A percentile compares a stretch with the other conserved stretches of the same genome.
These are phyloP conservation scores for Connochaetes taurinus DNA, from an alignment of 2,113 vertebrate genomes.

Conservation along the genomic window DNA sequence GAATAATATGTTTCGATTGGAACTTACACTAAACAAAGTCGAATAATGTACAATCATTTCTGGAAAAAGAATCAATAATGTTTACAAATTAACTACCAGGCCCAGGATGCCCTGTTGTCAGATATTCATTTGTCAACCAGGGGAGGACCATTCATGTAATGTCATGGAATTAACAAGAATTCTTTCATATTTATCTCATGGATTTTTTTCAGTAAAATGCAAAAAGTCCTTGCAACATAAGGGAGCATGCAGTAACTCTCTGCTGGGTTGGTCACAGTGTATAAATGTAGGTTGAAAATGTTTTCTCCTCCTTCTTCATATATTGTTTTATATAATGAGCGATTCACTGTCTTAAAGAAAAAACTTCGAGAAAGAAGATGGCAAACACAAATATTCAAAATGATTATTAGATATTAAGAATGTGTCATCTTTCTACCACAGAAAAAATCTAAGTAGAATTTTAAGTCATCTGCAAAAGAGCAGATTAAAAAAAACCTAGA, in stretches of 20 bases:
- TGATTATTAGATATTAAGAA: background rate
- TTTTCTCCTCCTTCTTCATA: background rate
- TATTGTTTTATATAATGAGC: background rate
- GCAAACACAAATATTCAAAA: background rate
- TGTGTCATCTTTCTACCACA: background rate
- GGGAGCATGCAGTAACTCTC: background rate
- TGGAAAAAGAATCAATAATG: background rate
- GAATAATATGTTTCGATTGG: background rate
- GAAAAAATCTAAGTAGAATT: background rate
- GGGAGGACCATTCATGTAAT: background rate
- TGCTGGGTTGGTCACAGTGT: background rate
- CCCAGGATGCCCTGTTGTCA: background rate
- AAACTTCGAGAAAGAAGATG: background rate
- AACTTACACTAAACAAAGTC: background rate
- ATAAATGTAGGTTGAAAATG: background rate
- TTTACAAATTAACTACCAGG: background rate
- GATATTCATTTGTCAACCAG: background rate
- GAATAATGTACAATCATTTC: background rate
- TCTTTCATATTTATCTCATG: background rate
- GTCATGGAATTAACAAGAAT: background rate
- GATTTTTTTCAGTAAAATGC: background rate
- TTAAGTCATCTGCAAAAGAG: background rate
- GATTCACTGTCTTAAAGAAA: background rate
- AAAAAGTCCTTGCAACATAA: background rate
- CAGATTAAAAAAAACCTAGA: background rate